Conservation (phyloP, 2,797 vertebrate species). For the Bovichtus diacanthus region DNA sequence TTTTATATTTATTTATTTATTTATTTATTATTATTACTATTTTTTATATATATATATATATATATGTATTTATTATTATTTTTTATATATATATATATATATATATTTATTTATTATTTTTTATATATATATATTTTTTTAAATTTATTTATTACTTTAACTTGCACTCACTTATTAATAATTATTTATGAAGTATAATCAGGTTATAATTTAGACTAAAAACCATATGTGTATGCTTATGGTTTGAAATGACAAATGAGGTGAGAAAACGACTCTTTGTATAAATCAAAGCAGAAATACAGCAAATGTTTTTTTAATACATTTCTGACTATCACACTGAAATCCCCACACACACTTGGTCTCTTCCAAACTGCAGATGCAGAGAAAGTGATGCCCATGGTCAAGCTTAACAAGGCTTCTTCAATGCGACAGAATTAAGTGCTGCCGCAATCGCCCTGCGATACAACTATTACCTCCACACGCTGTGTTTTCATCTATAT, state of each 20-base stretch:
- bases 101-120: no score
- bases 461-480: slow-evolving; percentile 20
- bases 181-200: background rate
- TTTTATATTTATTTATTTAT: no score
- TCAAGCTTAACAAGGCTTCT: slow-evolving; percentile 57
- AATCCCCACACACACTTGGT: slow-evolving; percentile 24
- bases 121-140: no score
- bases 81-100: no score
- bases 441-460: slow-evolving; percentile 35
- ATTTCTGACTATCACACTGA: slow-evolving; percentile 32
- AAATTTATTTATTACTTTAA: no score
- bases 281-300: background rate
- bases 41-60: no score
- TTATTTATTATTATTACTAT: no score
- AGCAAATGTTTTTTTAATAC: background rate
- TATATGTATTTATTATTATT: no score
- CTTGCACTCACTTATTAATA: no score
- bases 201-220: background rate
- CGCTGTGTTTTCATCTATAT: slow-evolving; percentile 37
- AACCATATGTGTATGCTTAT: background rate
- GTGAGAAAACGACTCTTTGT: background rate
- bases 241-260: background rate
- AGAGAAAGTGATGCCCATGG: slow-evolving; percentile 54
- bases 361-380: slow-evolving; percentile 59
- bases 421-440: slow-evolving; percentile 47